Conservation (phyloP, 2,113 vertebrate species). For the Irena cyanogastra region DNA sequence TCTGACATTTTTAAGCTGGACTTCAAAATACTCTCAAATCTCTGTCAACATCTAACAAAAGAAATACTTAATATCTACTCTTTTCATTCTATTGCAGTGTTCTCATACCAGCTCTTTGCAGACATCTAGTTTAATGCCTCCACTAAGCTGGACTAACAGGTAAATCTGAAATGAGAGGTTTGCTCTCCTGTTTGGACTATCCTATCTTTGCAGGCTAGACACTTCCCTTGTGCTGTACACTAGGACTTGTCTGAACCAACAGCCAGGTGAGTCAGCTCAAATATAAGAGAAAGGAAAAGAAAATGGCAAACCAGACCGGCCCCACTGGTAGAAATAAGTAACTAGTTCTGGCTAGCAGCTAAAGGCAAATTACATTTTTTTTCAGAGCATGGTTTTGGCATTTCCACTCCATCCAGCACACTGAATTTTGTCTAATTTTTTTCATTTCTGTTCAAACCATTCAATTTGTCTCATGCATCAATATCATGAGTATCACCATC, state of each 20-base stretch:
- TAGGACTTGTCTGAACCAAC: neutral
- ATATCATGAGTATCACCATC: neutral
- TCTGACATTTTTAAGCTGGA: neutral
- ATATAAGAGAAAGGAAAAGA: neutral
- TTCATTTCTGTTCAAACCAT: neutral
- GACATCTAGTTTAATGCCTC: neutral
- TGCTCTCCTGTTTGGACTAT: neutral
- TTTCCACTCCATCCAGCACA: neutral
- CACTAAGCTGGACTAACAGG: neutral
- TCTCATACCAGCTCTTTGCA: neutral
- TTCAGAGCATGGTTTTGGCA: neutral
- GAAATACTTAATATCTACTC: neutral
- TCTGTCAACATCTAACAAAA: neutral
- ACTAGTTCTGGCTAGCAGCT: neutral
- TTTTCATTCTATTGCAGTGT: neutral
- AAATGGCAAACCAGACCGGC: neutral
- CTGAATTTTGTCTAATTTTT: neutral
- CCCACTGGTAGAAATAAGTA: neutral
- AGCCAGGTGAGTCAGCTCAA: neutral
- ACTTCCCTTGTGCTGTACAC: neutral
- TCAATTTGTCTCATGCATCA: neutral
- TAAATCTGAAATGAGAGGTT: neutral
- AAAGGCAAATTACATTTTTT: neutral
- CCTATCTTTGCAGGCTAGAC: neutral
- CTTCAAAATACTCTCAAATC: neutral